Evolutionary conservation across 2,797 vertebrate genomes (phyloP).

Genomic region (Peromyscus melanophrys): DNA sequence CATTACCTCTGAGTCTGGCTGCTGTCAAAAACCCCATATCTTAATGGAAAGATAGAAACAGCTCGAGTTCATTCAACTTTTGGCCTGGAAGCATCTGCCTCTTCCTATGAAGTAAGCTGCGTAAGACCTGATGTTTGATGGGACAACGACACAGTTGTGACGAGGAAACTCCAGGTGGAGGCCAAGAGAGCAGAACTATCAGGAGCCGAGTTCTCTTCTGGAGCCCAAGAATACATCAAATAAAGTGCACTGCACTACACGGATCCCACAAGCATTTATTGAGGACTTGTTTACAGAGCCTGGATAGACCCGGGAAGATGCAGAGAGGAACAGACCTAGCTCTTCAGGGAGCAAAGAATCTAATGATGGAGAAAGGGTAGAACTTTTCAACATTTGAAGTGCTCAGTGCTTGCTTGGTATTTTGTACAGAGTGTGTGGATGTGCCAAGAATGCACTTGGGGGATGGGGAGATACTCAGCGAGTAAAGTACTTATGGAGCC

Average conservation of each 20-base stretch:
- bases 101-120: background rate
- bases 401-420: background rate
- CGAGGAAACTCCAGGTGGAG: background rate
- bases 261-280: background rate
- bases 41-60: background rate
- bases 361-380: background rate
- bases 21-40: constrained; percentile 1
- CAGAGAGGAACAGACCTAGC: background rate
- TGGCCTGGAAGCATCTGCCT: background rate
- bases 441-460: background rate
- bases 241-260: background rate
- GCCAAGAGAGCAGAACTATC: background rate
- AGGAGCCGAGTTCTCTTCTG: background rate
- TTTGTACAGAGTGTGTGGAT: background rate
- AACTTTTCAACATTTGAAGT: constrained; percentile 5
- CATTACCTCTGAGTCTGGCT: background rate
- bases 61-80: background rate
- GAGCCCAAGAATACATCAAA: background rate
- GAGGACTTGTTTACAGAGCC: background rate
- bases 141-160: background rate
- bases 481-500: too few species aligned
- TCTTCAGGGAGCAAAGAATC: background rate
- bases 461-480: background rate
- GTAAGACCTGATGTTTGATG: background rate
- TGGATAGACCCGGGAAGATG: background rate